Conservation (phyloP, 2,888 invertebrate genomes). For the Tenthredo distinguenda region DNA sequence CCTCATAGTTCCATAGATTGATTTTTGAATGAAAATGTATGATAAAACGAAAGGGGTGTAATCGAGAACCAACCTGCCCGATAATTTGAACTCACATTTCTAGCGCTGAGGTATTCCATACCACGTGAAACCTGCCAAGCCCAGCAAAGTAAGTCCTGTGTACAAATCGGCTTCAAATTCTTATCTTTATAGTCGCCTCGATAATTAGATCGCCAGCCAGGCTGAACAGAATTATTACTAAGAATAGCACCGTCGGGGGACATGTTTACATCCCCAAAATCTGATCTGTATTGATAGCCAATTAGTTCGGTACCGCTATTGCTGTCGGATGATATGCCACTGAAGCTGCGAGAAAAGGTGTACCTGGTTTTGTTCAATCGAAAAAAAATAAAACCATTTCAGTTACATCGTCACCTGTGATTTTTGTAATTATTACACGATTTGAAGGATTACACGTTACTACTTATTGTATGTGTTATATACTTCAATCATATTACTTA, state of each 20-base stretch:
- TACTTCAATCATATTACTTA: constrained; percentile 74
- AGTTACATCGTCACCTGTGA: neutral
- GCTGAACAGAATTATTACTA: constrained; percentile 81
- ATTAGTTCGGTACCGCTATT: constrained; percentile 4
- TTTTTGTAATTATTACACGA: neutral
- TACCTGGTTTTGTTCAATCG: constrained; percentile 20
- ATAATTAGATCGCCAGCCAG: constrained; percentile 88
- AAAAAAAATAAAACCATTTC: constrained; percentile 40
- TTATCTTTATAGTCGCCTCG: constrained; percentile 85
- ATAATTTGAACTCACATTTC: constrained; percentile 82
- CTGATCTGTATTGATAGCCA: constrained; percentile 56
- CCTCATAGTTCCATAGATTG: neutral
- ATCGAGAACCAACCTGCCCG: neutral
- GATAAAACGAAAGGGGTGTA: neutral
- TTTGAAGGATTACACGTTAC: neutral
- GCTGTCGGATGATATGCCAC: constrained; percentile 30
- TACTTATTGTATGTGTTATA: neutral
- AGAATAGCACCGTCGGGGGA: constrained; percentile 71
- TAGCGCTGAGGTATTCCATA: constrained; percentile 93
- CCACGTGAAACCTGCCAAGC: constrained; percentile 93
- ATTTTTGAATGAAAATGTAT: neutral
- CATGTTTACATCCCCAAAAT: constrained; percentile 62
- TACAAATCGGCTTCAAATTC: constrained; percentile 83
- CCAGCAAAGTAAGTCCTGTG: constrained; percentile 92
- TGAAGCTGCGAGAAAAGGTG: constrained; percentile 46